Evolutionary conservation across 2,797 vertebrate species (phyloP), one percentile per base, ranked within the genome.

Genomic region (Microctenopoma stevenorrisi): DNA sequence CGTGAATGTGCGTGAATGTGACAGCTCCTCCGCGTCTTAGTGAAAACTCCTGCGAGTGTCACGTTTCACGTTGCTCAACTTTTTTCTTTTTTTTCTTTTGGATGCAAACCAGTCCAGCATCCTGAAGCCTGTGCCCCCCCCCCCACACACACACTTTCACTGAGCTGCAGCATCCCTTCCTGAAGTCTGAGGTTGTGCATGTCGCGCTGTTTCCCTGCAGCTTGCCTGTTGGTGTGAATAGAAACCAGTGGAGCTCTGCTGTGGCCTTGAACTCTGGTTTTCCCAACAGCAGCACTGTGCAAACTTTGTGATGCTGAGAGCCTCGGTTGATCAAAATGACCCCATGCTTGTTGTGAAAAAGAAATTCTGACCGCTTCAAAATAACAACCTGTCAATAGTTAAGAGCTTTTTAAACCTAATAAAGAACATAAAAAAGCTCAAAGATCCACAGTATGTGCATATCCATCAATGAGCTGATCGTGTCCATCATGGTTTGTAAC

Each of bases 221-320:
- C 48, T 64, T 2, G 28, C 10, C 14, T n/a, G 35, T 26, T 37
- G 3, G 60, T 9, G 11, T n/a, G 53, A 52, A 76, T 37, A 58
- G 5, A 15, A 42, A 28, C 40, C 4, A 4, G 5, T 25, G 28
- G 38, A 51, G 47, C 58, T 4, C 14, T 13, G 46, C 38, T 10
- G 59, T 60, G 73, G 78, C 81, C 84, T 82, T 86, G 83, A 86
- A 55, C 74, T 68, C 79, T 13, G 51, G 8, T 55, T 56, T 71
- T 49, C 42, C 65, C 38, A 37, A 48, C 62, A 66, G 51, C 25
- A 0, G 13, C 10, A 2, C 53, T 58, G 68, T 66, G 46, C 43
- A 65, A 67, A 81, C 18, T 15, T 65, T 64, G 13, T 51, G 25
- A 75, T 74, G 65, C 64, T 66, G 55, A 64, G 74, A 81, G 62